Evolutionary conservation across 2,888 invertebrate genomes (phyloP).

Genomic region (Auanema freiburgensis): DNA sequence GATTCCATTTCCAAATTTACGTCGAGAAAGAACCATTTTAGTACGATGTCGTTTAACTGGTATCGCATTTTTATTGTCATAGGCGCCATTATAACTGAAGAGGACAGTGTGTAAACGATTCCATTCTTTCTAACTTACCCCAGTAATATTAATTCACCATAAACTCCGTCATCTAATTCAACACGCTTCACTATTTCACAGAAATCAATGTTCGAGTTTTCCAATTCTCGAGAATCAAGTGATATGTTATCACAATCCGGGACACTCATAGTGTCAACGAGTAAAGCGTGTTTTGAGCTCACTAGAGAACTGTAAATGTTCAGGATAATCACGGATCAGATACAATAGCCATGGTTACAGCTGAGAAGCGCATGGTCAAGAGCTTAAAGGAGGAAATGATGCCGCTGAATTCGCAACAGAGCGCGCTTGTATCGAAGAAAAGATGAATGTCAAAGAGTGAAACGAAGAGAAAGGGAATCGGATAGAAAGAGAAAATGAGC

Average conservation of each 20-base stretch:
- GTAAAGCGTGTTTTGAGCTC: too few relatives aligned
- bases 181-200: slow-evolving; percentile 10
- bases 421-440: too few relatives aligned
- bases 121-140: slow-evolving; percentile 38
- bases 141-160: slow-evolving; percentile 58
- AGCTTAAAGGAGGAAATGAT: too few relatives aligned
- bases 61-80: slow-evolving; percentile 33
- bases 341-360: too few relatives aligned
- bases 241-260: slow-evolving; percentile 10
- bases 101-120: background rate
- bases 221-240: slow-evolving; percentile 21
- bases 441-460: too few relatives aligned
- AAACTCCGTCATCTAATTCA: slow-evolving; percentile 38
- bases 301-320: too few relatives aligned
- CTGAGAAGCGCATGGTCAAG: too few relatives aligned
- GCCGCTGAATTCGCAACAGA: too few relatives aligned
- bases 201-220: slow-evolving; percentile 12
- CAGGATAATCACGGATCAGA: too few relatives aligned
- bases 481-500: too few relatives aligned
- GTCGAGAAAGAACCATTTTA: slow-evolving; percentile 49
- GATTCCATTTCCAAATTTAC: slow-evolving; percentile 54
- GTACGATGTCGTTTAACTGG: slow-evolving; percentile 52
- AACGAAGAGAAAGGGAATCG: too few relatives aligned
- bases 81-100: slow-evolving; percentile 48
- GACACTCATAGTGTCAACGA: too few relatives aligned